Base-by-base conservation (phyloP, 2,888 invertebrate genomes). In the Pocota personata region DNA sequence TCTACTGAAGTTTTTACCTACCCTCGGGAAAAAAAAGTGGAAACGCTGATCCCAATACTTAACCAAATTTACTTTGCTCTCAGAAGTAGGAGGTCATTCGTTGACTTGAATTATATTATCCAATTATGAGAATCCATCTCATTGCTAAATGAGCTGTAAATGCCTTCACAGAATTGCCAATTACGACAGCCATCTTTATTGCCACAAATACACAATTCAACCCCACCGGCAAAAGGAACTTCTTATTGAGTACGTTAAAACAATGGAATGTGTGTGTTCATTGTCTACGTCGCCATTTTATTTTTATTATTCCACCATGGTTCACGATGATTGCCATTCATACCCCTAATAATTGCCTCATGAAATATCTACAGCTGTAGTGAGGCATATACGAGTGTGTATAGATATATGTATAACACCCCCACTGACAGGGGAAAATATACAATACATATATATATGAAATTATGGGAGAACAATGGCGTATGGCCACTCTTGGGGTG, bases 301-400 rank as follows among this genome's bases (percentile, higher is more conserved):
- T 10, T 69, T 64, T 30, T 69, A 48, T 62, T 69, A 30, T 40
- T 40, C n/a, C 43, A 35, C 8, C 37, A 67, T 60, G 57, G 46
- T 40, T 72, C 32, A 43, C n/a, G 35, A 67, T 62, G 66, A 79
- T 79, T 83, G 78, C 73, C 73, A 78, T 73, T 83, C 79, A 73
- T 73, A 83, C 48, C 79, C 73, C 73, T 78, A 79, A 79, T 78
- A 67, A 83, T 83, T 73, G 52, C 78, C 82, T 67, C 72, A 78
- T 72, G 66, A 72, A 66, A 78, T 66, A n/a, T n/a, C n/a, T n/a
- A 43, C 40, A 32, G 8, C n/a, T 16, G 10, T 30, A 32, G 37
- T n/a, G 8, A 79, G 19, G 4, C 40, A 7, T 10, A 16, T 46
- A 55, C 21, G 4, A 3, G 4, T 24, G 4, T 24, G 4, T 24